Base-by-base conservation (phyloP, 2,113 vertebrate species). In the Nycticebus coucang region DNA sequence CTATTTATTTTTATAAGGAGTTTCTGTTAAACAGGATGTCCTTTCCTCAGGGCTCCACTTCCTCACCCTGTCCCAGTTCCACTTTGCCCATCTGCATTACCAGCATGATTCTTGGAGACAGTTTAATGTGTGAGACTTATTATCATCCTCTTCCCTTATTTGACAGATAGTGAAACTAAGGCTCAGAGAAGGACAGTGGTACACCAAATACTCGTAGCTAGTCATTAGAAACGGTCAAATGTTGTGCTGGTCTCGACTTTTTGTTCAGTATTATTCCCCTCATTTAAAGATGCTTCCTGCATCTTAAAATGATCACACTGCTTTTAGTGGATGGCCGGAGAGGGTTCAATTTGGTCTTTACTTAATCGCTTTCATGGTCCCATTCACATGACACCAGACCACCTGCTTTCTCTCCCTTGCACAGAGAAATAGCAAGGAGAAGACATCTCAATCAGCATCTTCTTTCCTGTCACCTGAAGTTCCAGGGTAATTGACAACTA, bases 121-220 rank as follows among this genome's bases (percentile, higher is more conserved):
- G 84, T 83, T 45, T 26, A 85, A 37, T 2, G 17, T 13, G 12
- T 33, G 37, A 8, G 37, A 8, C 21, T 64, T 78, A 28, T 17
- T 41, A 4, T 35, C n/a, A 26, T 50, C 45, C 21, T 8, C 28
- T 22, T 3, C 2, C 28, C 14, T 50, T 35, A 4, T 81, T 53
- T 89, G 10, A 69, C 24, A 45, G 26, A 9, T 59, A 75, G 55
- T 59, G 33, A 81, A 86, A 26, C 24, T 30, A 60, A 62, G 45
- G 30, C 10, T 59, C 45, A 64, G 10, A 26, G 59, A 87, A 21
- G 28, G 12, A 37, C 33, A 9, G 18, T 17, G 13, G 28, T 14
- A 21, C 0, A 53, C 2, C 8, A 30, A n/a, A 11, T 45, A 28
- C 28, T 53, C 0, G 0, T 2, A 41, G 41, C 9, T n/a, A 35